Conservation (phyloP, 2,888 invertebrate genomes). For the Thera britannica region DNA sequence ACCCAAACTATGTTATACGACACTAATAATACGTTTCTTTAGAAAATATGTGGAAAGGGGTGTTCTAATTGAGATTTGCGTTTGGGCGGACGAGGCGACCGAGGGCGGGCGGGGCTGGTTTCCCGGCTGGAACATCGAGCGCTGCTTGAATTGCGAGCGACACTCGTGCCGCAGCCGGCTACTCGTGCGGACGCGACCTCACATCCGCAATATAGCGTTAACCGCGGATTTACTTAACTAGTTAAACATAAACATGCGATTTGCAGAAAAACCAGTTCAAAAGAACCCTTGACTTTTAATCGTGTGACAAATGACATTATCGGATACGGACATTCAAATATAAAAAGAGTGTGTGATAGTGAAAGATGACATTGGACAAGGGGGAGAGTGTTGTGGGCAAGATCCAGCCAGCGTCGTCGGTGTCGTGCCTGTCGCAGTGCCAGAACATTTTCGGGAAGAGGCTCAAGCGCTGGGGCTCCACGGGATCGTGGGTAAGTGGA, state of each 20-base stretch:
- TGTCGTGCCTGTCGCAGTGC: conserved; percentile 83
- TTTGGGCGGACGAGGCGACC: conserved; percentile 69
- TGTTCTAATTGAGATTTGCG: conserved; percentile 58
- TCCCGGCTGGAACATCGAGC: conserved; percentile 63
- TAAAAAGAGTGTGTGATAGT: conserved; percentile 48
- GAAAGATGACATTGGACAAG: conserved; percentile 79
- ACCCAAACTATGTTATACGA: conserved; percentile 46
- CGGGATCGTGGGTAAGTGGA: conserved; percentile 89
- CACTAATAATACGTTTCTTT: conserved; percentile 61
- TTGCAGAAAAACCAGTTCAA: conserved; percentile 19
- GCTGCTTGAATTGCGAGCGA: conserved; percentile 31
- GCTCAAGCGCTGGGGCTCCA: conserved; percentile 89
- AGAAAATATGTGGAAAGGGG: conserved; percentile 52
- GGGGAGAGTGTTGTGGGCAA: conserved; percentile 77
- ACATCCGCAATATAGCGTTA: conserved; percentile 25
- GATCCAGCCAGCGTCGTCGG: conserved; percentile 80
- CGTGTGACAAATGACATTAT: conserved; percentile 22
- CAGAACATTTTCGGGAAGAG: conserved; percentile 88
- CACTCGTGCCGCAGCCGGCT: conserved; percentile 65
- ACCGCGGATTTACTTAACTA: conserved; percentile 10
- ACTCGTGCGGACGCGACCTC: conserved; percentile 59
- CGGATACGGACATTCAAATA: conserved; percentile 23
- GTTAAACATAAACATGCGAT: conserved; percentile 35
- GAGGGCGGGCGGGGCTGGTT: conserved; percentile 66
- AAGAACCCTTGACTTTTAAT: conserved; percentile 28